phyloP scores from a whole-genome alignment of 2,888 invertebrate species.

The Lasioglossum morio region DNA sequence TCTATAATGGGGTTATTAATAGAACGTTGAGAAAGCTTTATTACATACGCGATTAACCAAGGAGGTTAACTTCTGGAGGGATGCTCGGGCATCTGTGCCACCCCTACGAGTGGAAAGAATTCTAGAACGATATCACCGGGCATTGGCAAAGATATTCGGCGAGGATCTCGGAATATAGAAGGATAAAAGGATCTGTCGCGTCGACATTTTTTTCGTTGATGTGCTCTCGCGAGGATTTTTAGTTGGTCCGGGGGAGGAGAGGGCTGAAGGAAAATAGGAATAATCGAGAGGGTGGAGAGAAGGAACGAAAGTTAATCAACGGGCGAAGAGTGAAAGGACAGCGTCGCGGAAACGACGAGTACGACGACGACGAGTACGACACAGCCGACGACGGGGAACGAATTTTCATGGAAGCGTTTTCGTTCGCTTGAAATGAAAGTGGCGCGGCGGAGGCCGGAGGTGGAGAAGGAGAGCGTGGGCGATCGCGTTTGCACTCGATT shows the following conservation, averaged over 20 bases:
- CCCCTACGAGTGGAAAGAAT: not conserved
- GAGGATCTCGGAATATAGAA: constrained; percentile 8
- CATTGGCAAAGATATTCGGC: not conserved
- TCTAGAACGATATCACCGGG: not conserved
- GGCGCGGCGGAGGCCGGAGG: constrained; percentile 45
- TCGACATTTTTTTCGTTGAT: constrained; percentile 33
- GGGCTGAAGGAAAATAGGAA: constrained; percentile 12
- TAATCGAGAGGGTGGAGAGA: constrained; percentile 22
- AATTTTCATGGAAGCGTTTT: constrained; percentile 68
- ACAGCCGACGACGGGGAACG: constrained; percentile 44
- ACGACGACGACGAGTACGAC: constrained; percentile 38
- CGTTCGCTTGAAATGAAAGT: constrained; percentile 66
- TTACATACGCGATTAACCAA: not conserved
- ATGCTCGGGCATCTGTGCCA: not conserved
- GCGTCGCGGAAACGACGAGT: constrained; percentile 51
- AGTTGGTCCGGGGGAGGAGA: not conserved
- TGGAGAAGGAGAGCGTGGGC: constrained; percentile 52
- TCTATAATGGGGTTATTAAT: constrained; percentile 6
- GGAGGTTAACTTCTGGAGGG: not conserved
- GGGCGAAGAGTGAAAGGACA: constrained; percentile 62
- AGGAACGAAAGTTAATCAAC: constrained; percentile 67
- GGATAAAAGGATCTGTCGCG: constrained; percentile 30
- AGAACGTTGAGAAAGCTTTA: constrained; percentile 1
- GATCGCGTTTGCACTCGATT: constrained; percentile 70
- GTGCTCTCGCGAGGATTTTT: constrained; percentile 26